Percentiles rank a stretch among this genome's conserved stretches.
Evolutionary conservation across 2,888 invertebrate genomes (phyloP).

Genomic region (Leptura quadrifasciata): DNA sequence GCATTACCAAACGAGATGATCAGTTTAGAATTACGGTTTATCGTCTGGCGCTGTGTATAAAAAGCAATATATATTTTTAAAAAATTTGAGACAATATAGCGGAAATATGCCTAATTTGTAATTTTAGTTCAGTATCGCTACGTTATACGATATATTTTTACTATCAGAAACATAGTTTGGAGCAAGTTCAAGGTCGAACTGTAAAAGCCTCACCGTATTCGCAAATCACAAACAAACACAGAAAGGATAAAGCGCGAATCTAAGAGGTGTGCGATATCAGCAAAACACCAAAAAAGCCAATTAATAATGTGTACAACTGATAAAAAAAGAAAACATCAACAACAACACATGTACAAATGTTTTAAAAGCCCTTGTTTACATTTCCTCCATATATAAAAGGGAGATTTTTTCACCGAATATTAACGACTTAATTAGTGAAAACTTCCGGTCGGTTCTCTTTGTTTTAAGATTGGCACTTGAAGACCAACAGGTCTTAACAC

Average conservation of each 20-base stretch:
- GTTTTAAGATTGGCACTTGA: slow-evolving; percentile 16
- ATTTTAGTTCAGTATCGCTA: background rate
- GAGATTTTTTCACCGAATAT: background rate
- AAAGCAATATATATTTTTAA: background rate
- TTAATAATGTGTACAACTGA: slow-evolving; percentile 5
- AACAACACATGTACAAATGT: slow-evolving; percentile 8
- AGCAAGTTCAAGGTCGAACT: background rate
- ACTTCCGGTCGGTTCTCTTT: slow-evolving; percentile 21
- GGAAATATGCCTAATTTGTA: no score
- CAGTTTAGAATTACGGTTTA: background rate
- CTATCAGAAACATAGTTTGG: background rate
- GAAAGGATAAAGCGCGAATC: slow-evolving; percentile 13
- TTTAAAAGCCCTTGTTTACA: slow-evolving; percentile 4
- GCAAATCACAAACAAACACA: background rate
- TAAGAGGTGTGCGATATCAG: background rate
- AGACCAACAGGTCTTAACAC: slow-evolving; percentile 68
- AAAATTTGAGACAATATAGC: background rate
- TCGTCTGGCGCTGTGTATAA: background rate
- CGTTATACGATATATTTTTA: background rate
- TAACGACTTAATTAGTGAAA: slow-evolving; percentile 4
- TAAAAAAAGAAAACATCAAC: slow-evolving; percentile 18
- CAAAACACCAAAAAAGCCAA: slow-evolving; percentile 19
- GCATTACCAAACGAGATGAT: no score
- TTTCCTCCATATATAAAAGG: background rate
- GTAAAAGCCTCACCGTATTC: slow-evolving; percentile 2